phyloP scores from a whole-genome alignment of 2,113 vertebrate genomes.

The Chiloscyllium plagiosum region DNA sequence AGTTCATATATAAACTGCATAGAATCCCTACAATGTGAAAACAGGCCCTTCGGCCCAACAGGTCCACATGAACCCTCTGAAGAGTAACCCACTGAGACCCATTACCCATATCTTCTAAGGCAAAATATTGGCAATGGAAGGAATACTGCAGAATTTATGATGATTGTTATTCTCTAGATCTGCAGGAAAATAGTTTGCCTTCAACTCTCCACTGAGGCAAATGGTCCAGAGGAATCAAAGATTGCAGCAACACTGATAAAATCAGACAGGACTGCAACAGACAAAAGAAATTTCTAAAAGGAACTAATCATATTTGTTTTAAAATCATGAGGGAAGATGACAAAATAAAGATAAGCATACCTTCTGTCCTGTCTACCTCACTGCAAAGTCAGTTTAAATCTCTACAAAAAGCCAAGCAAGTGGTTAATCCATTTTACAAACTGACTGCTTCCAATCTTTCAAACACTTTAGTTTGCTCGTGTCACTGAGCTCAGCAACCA shows the following conservation, averaged over 20 bases:
- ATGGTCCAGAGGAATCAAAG: not conserved
- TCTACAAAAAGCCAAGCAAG: not conserved
- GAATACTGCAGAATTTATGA: not conserved
- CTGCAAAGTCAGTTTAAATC: not conserved
- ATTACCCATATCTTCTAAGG: no score
- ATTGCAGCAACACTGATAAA: not conserved
- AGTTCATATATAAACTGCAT: no score
- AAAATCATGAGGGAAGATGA: not conserved
- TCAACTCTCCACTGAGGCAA: not conserved
- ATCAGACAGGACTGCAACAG: not conserved
- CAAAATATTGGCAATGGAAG: not conserved
- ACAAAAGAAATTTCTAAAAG: not conserved
- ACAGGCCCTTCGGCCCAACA: no score
- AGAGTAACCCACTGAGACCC: no score
- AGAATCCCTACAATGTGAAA: no score
- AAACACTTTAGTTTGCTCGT: not conserved
- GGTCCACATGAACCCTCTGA: no score
- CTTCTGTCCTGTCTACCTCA: not conserved
- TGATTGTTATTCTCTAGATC: not conserved
- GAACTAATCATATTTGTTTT: not conserved
- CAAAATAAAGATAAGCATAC: not conserved
- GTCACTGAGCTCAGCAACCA: not conserved
- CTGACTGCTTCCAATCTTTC: not conserved
- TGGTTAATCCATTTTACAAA: not conserved
- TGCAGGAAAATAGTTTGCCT: not conserved